A percentile compares a stretch with the other conserved stretches of the same genome.
Evolutionary conservation across 2,797 vertebrate genomes (phyloP).

Genomic region (Danio kyathit): DNA sequence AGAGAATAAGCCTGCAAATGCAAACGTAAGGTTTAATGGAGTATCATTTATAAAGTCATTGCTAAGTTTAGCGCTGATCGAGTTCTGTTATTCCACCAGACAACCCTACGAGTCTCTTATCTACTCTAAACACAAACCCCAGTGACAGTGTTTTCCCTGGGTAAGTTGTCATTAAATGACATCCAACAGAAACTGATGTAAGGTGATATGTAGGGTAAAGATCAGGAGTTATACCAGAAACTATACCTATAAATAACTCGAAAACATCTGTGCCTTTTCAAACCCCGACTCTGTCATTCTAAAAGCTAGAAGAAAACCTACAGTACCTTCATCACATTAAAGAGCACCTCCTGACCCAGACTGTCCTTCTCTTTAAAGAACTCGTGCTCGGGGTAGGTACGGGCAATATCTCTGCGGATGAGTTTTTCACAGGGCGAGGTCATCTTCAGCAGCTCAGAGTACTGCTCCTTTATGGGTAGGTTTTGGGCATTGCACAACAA

Average conservation of each 20-base stretch:
- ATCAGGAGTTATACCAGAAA: neutral
- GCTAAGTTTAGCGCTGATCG: slow-evolving; percentile 14
- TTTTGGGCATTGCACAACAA: slow-evolving; percentile 94
- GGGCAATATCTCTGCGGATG: slow-evolving; percentile 97
- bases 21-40: slow-evolving; percentile 45
- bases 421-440: slow-evolving; percentile 97
- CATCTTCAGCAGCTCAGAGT: slow-evolving; percentile 98
- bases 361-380: slow-evolving; percentile 99
- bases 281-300: neutral
- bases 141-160: slow-evolving; percentile 24
- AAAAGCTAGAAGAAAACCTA: neutral
- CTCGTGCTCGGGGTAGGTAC: slow-evolving; percentile 96
- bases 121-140: neutral
- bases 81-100: slow-evolving; percentile 1
- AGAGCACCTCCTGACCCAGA: slow-evolving; percentile 96
- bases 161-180: slow-evolving; percentile 35
- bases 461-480: slow-evolving; percentile 98
- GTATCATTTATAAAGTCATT: slow-evolving; percentile 1
- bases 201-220: neutral
- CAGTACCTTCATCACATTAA: slow-evolving; percentile 98
- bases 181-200: slow-evolving; percentile 37
- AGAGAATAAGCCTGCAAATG: slow-evolving; percentile 93
- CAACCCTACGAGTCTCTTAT: neutral
- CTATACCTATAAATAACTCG: neutral
- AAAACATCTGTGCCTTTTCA: neutral